Evolutionary conservation across 2,113 vertebrate genomes (phyloP).

Genomic region (Sceloporus tristichus): DNA sequence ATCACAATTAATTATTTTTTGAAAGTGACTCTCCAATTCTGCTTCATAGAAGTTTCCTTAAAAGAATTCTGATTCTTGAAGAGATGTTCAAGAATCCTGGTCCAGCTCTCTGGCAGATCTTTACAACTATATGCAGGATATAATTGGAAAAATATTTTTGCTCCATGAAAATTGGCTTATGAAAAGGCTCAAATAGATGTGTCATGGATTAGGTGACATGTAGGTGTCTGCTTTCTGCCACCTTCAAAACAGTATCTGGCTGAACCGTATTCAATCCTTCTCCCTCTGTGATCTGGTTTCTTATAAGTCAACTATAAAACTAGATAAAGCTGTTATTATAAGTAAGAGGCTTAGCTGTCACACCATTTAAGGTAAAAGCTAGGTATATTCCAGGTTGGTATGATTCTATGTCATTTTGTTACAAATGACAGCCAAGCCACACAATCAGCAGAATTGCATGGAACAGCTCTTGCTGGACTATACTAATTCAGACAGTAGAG

Average conservation of each 20-base stretch:
- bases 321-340: neutral
- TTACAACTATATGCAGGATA: neutral
- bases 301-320: neutral
- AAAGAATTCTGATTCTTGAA: neutral
- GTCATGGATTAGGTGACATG: neutral
- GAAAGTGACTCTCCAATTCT: too few species aligned
- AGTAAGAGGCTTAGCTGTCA: neutral
- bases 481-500: neutral
- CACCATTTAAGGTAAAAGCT: neutral
- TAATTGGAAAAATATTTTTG: neutral
- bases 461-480: neutral
- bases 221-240: neutral
- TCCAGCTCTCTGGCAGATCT: neutral
- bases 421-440: neutral
- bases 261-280: neutral
- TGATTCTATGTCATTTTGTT: neutral
- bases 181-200: neutral
- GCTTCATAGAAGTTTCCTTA: neutral
- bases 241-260: neutral
- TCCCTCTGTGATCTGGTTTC: neutral
- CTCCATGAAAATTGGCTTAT: neutral
- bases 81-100: neutral
- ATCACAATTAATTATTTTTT: too few species aligned
- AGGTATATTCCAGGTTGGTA: neutral
- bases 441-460: neutral